Base-by-base conservation (phyloP, 1,140 invertebrate genomes). In the Leucophenga varia region DNA sequence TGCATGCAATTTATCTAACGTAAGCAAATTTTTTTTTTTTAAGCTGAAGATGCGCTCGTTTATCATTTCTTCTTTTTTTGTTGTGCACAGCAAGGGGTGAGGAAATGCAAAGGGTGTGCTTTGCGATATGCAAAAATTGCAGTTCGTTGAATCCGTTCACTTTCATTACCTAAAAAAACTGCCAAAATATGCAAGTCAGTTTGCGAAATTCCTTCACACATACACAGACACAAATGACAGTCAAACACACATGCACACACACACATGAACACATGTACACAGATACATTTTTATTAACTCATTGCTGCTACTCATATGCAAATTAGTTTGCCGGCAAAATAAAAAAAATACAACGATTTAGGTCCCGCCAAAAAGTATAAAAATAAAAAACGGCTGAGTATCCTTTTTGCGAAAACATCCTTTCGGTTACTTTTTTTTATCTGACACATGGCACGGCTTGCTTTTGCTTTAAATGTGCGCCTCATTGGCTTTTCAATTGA, bases 151-250 rank as follows among this genome's bases (percentile, higher is more conserved):
- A 57, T 67, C 56, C 63, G 68, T 67, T 67, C 59, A 68, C 63
- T 67, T 67, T 67, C 60, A 57, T 53, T 67, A 67, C 59, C 59
- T 59, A 64, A 42, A n/a, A n/a, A n/a, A n/a, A n/a, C n/a, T n/a
- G n/a, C n/a, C n/a, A n/a, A n/a, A n/a, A 21, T 20, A 32, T 49
- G 41, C 42, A 31, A n/a, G 4, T 37, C 13, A 63, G 63, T 63
- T 63, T 67, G 59, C 63, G 59, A 65, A 67, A 65, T 65, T 67
- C 63, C 63, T 22, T 32, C 38, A 57, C 56, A 54, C 17, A 53
- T 49, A 57, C 22, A 37, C 55, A 45, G 48, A 34, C 50, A 30
- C 28, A 49, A 25, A 6, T 6, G 22, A 10, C 22, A 25, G 22
- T 5, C 22, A 25, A 25, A 25, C 22, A 25, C 10, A 25, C 5